phyloP scores from a whole-genome alignment of 2,113 vertebrate species.

The Dinomys branickii region DNA sequence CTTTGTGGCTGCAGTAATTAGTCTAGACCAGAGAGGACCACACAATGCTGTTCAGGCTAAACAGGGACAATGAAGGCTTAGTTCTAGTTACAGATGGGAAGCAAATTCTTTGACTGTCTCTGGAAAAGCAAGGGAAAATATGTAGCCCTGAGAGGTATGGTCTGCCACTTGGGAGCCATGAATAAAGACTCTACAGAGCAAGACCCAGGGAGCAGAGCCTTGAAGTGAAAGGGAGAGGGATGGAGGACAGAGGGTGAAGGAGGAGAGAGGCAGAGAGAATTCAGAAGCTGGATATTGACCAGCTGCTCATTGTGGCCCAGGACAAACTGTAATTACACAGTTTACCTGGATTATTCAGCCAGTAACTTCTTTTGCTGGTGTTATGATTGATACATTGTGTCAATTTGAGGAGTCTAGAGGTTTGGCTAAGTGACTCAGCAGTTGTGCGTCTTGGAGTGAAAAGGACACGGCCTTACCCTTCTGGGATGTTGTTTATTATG shows the following conservation, averaged over 20 bases:
- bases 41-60: not conserved
- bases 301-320: not conserved
- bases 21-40: not conserved
- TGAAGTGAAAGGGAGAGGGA: not conserved
- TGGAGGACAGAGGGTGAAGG: not conserved
- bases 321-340: not conserved
- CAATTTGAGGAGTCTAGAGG: too few relatives aligned
- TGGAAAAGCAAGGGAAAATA: not conserved
- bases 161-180: fast-evolving
- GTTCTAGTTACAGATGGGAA: not conserved
- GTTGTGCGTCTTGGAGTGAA: too few relatives aligned
- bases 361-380: not conserved
- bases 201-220: not conserved
- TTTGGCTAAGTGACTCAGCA: too few relatives aligned
- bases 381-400: too few relatives aligned
- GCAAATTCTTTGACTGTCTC: not conserved
- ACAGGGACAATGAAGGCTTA: not conserved
- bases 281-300: not conserved
- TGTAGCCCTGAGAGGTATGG: not conserved
- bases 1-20: not conserved
- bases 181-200: not conserved
- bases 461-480: too few relatives aligned
- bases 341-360: not conserved
- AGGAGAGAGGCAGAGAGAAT: not conserved
- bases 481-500: too few relatives aligned